Evolutionary conservation across 1,140 invertebrate genomes (phyloP), one percentile per base, ranked within the genome.

Genomic region (Drosophila seguyi): DNA sequence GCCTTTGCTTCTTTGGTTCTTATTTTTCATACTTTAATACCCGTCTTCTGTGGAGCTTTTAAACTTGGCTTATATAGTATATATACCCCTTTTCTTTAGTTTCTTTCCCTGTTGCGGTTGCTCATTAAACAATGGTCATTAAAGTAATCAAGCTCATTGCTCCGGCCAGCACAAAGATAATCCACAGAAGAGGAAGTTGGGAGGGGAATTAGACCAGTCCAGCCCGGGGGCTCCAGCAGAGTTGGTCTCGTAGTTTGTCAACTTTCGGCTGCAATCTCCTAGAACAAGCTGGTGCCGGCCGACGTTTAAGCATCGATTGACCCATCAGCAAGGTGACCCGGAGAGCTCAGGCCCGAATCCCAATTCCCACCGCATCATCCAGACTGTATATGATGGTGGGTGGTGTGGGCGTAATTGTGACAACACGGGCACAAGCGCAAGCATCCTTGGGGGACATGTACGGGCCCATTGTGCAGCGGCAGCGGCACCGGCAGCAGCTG

Each of bases 231-330:
- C 39, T 45, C 36, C 20, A 11, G 41, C 29, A 29, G 67, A 72
- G 38, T 71, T 41, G 42, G 42, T 42, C 11, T 44, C 27, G 53
- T 31, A 72, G 66, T 73, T 73, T 73, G 67, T 73, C 66, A 73
- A 72, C 69, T 72, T 73, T 38, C 34, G 31, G 31, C 38, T 38
- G 42, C 69, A 50, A 72, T 73, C 29, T 25, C 44, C 44, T 53
- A 50, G 36, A 22, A 48, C 69, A 72, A 73, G 71, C 69, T 66
- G 31, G 22, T 6, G n/a, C 68, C 42, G 38, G 18, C 29, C 69
- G 29, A 38, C 69, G 73, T 67, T 75, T 75, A 75, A 75, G 50
- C 74, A 77, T 77, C 73, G 74, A 77, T 77, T 76, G 74, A 77
- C 75, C 74, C 48, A 68, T 60, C 75, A 71, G 57, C 63, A 78